Conservation (phyloP, 1,140 invertebrate genomes). For the Trypoxylus dichotomus region DNA sequence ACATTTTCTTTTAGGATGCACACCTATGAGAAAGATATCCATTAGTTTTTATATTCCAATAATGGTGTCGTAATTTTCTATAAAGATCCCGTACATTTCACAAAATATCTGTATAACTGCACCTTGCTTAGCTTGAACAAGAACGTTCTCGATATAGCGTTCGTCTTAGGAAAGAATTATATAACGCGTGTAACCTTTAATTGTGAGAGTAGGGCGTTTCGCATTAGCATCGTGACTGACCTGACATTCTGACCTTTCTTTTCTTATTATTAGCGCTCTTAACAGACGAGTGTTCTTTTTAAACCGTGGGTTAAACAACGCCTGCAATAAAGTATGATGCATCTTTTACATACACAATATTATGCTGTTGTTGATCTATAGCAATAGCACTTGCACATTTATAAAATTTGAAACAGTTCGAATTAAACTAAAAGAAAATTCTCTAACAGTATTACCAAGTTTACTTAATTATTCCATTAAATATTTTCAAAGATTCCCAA, state of each 20-base stretch:
- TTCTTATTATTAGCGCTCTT: not conserved
- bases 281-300: not conserved
- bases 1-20: no score
- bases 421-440: no score
- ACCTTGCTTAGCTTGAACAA: not conserved
- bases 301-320: not conserved
- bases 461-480: no score
- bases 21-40: no score
- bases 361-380: no score
- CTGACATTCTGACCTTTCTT: constrained; percentile 33
- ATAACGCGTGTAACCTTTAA: constrained; percentile 32
- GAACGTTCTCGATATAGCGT: not conserved
- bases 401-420: no score
- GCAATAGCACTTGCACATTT: no score
- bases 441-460: no score
- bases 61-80: not conserved
- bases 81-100: not conserved
- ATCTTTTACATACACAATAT: no score
- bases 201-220: constrained; percentile 30
- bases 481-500: no score
- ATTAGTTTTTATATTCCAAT: no score
- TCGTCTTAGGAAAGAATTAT: constrained; percentile 23
- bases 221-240: constrained; percentile 30
- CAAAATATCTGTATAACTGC: not conserved
- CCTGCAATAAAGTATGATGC: not conserved